Evolutionary conservation across 1,140 invertebrate genomes (phyloP).

Genomic region (Streblospio benedicti): DNA sequence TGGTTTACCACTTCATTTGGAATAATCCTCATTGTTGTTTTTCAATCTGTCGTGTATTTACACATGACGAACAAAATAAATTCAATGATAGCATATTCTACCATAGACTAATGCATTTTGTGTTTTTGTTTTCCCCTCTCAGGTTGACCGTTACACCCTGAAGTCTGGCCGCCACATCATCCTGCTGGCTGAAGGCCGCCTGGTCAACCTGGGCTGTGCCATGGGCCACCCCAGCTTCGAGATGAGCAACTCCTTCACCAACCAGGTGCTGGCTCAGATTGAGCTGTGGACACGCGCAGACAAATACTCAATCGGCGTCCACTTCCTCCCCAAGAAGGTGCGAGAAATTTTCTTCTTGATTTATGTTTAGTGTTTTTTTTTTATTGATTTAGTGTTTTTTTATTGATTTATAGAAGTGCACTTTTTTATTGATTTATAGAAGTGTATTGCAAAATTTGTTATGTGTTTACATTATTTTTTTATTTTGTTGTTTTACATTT

Average conservation of each 20-base stretch:
- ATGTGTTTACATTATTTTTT: neutral
- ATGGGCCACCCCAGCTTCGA: slow-evolving; percentile 61
- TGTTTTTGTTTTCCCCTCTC: slow-evolving; percentile 52
- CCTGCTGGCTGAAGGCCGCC: slow-evolving; percentile 85
- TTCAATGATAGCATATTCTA: too few species aligned
- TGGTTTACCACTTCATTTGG: too few species aligned
- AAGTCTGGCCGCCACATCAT: slow-evolving; percentile 88
- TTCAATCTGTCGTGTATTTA: too few species aligned
- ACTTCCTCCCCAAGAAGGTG: slow-evolving; percentile 86
- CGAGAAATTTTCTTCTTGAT: slow-evolving; percentile 39
- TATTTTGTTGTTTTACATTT: too few species aligned
- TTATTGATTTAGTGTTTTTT: neutral
- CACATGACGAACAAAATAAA: too few species aligned
- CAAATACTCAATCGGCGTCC: slow-evolving; percentile 76
- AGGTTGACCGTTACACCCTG: slow-evolving; percentile 86
- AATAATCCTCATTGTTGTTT: too few species aligned
- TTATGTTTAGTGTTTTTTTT: neutral
- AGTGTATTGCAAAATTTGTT: neutral
- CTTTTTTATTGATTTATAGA: neutral
- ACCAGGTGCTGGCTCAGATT: slow-evolving; percentile 96
- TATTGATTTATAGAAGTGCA: neutral
- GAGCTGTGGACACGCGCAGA: slow-evolving; percentile 85
- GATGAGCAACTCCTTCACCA: slow-evolving; percentile 99
- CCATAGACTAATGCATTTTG: too few species aligned
- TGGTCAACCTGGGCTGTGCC: slow-evolving; percentile 97